Evolutionary conservation across 2,888 invertebrate genomes (phyloP), one percentile per base, ranked within the genome.

Genomic region (Rhingia campestris): DNA sequence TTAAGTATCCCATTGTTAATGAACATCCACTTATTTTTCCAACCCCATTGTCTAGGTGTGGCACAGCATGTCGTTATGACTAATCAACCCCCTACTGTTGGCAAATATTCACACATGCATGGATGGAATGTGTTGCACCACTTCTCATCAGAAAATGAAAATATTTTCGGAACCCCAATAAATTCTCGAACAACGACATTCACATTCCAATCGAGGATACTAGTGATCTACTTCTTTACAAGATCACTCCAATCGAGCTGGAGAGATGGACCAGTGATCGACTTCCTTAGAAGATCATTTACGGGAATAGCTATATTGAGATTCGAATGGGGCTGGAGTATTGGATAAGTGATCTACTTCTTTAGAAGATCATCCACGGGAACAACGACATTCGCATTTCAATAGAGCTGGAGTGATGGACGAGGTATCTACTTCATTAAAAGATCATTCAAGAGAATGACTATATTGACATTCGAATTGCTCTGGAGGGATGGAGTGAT

Each of bases 11-110:
- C 66, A 47, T 41, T 37, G 33, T 51, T 14, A 47, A 39, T 58
- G 47, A 51, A 12, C 39, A 39, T 56, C 39, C n/a, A 53, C 37
- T 14, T 66, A 33, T 74, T 74, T 56, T 51, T 51, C 9, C 56
- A 63, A 58, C 74, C 80, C 56, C 56, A 74, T 63, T 53, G 39
- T n/a, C 61, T 35, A 49, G 67, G 67, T 67, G 79, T 69, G 67
- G 63, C 61, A 37, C 67, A 22, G 64, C 64, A 33, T 66, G 53
- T 9, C 6, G 14, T 32, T 41, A 72, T 72, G 58, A 59, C 59
- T 66, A 59, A 47, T 6, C 33, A 33, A 35, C 64, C 63, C 22
- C 56, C 61, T 56, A 0, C 33, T 33, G 22, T 6, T 6, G 39
- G 22, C 4, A 63, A 73, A 39, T n/a, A 45, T 51, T 51, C 35